phyloP scores from a whole-genome alignment of 2,797 vertebrate genomes.

The Neosilurus mollespiculum region DNA sequence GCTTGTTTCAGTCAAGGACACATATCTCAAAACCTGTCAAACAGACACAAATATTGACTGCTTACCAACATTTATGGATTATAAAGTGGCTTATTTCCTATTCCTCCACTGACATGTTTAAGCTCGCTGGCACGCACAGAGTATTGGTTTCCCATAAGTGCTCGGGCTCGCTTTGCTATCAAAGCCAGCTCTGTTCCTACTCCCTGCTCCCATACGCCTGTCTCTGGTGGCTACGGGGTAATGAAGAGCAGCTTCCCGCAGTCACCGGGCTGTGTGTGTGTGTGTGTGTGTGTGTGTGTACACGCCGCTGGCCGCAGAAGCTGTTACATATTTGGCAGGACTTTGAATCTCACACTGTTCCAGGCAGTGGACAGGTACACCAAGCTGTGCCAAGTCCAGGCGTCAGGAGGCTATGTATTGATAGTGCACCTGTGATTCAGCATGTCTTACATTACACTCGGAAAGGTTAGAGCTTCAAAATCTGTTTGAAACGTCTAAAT shows the following conservation, averaged over 20 bases:
- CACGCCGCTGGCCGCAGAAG: constrained; percentile 33
- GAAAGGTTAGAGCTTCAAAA: neutral
- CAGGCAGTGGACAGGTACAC: constrained; percentile 38
- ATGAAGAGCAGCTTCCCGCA: constrained; percentile 52
- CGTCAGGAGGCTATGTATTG: constrained; percentile 13
- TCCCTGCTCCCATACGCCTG: constrained; percentile 15
- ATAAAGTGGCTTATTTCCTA: constrained; percentile 51
- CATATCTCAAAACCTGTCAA: neutral
- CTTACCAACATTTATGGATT: constrained; percentile 54
- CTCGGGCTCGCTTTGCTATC: constrained; percentile 12
- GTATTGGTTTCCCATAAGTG: constrained; percentile 42
- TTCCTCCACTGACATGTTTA: constrained; percentile 42
- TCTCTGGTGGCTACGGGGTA: constrained; percentile 46
- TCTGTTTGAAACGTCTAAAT: neutral
- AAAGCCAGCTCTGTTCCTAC: constrained; percentile 53
- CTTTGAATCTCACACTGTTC: constrained; percentile 48
- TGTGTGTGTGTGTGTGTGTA: constrained; percentile 28
- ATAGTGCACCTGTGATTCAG: constrained; percentile 51
- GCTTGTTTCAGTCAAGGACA: neutral
- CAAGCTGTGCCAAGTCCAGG: constrained; percentile 19
- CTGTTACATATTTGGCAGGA: constrained; percentile 40
- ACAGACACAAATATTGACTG: constrained; percentile 49
- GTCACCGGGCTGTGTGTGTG: constrained; percentile 25
- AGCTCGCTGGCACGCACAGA: constrained; percentile 25
- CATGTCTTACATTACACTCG: neutral